Evolutionary conservation across 2,113 vertebrate species (phyloP).

Genomic region (Emydura subglobosa): DNA sequence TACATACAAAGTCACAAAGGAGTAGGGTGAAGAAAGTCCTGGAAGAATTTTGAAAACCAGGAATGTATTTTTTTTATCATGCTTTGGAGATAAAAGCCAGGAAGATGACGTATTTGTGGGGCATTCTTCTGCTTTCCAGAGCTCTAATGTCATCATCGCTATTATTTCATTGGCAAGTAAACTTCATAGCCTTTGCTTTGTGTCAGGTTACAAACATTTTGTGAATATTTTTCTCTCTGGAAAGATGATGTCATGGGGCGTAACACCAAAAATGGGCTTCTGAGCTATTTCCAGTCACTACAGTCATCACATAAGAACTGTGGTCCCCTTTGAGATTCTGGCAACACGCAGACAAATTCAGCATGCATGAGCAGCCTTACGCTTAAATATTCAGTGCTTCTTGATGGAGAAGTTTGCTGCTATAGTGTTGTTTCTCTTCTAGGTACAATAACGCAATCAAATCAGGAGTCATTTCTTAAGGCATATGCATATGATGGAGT

Average conservation of each 20-base stretch:
- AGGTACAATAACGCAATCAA: constrained; percentile 89
- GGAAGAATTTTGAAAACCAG: not conserved
- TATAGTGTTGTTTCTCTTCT: not conserved
- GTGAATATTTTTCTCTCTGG: not conserved
- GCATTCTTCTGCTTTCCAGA: not conserved
- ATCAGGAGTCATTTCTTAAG: constrained; percentile 75
- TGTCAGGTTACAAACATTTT: not conserved
- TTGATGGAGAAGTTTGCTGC: not conserved
- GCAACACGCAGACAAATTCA: not conserved
- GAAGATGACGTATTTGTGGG: not conserved
- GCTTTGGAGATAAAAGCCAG: not conserved
- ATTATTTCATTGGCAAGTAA: not conserved
- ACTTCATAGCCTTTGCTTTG: not conserved
- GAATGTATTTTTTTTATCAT: not conserved
- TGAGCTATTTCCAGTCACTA: not conserved
- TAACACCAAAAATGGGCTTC: not conserved
- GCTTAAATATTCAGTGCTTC: not conserved
- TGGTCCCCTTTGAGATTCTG: not conserved
- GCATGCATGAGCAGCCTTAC: not conserved
- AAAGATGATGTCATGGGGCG: not conserved
- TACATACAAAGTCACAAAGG: not conserved
- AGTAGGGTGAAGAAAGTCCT: not conserved
- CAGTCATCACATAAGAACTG: not conserved
- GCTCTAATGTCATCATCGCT: not conserved
- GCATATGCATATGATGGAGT: constrained; percentile 87